Percentiles rank a stretch among this genome's conserved stretches.
These are phyloP conservation scores for Myzus persicae DNA, from an alignment of 1,140 invertebrate species.

Conservation along the genomic window DNA sequence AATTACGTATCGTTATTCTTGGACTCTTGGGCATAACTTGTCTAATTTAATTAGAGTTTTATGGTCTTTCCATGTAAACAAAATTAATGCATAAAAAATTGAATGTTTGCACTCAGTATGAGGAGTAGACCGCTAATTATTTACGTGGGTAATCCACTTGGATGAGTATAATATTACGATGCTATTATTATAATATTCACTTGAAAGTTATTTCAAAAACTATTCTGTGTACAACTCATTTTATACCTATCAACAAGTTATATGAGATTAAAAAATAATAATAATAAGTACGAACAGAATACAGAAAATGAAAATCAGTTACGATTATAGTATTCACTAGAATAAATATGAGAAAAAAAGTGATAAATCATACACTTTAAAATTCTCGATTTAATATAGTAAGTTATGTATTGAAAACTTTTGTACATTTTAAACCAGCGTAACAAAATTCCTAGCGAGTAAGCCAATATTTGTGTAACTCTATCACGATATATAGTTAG, in stretches of 20 bases:
- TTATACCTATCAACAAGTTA: neutral
- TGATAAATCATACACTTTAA: neutral
- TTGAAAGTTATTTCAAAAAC: conserved; percentile 10
- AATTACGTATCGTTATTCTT: neutral
- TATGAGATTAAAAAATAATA: neutral
- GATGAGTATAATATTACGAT: neutral
- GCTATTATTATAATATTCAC: neutral
- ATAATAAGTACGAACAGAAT: neutral
- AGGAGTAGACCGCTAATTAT: neutral
- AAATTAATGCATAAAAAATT: neutral
- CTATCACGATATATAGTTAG: no score
- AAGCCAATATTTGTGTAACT: no score
- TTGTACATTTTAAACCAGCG: neutral
- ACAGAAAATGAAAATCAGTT: neutral
- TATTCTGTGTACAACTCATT: neutral
- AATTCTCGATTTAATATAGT: neutral
- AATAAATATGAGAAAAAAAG: neutral
- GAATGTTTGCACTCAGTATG: neutral
- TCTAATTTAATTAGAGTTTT: neutral
- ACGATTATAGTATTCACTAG: neutral
- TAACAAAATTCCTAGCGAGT: neutral
- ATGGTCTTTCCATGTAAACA: neutral
- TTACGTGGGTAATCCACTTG: neutral
- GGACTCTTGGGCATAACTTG: neutral
- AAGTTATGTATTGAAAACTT: neutral